Percentiles rank a stretch among this genome's conserved stretches.
phyloP scores from a whole-genome alignment of 2,888 invertebrate genomes.

The Pseudococcus viburni region DNA sequence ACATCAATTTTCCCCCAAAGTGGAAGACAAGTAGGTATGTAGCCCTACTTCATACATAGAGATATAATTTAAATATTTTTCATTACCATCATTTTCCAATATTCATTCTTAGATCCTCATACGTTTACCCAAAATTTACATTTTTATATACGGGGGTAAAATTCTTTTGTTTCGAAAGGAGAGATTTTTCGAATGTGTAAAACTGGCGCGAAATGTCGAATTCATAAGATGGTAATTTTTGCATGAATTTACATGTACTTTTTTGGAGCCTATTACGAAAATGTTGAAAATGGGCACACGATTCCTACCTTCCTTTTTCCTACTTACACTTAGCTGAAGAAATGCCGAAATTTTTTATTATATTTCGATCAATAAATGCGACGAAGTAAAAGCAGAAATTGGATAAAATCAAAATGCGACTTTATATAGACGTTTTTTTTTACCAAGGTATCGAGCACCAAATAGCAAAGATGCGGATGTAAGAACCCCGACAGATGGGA shows the following conservation, averaged over 20 bases:
- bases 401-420: neutral
- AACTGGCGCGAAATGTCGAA: neutral
- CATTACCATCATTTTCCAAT: neutral
- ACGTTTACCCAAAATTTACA: constrained; percentile 18
- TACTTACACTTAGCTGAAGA: neutral
- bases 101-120: neutral
- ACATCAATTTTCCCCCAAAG: neutral
- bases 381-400: neutral
- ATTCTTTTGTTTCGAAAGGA: constrained; percentile 14
- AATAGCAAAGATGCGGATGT: neutral
- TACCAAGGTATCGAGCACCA: neutral
- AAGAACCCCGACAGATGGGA: neutral
- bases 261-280: neutral
- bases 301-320: neutral
- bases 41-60: neutral
- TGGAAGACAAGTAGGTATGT: neutral
- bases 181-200: neutral
- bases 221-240: constrained; percentile 44
- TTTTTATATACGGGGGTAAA: neutral
- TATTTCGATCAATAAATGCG: neutral
- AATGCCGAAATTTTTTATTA: neutral
- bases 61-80: constrained; percentile 18
- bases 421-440: neutral
- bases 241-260: constrained; percentile 28
- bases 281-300: neutral